These are phyloP conservation scores for Gallinago media DNA, from an alignment of 2,113 vertebrate species.

Conservation along the genomic window DNA sequence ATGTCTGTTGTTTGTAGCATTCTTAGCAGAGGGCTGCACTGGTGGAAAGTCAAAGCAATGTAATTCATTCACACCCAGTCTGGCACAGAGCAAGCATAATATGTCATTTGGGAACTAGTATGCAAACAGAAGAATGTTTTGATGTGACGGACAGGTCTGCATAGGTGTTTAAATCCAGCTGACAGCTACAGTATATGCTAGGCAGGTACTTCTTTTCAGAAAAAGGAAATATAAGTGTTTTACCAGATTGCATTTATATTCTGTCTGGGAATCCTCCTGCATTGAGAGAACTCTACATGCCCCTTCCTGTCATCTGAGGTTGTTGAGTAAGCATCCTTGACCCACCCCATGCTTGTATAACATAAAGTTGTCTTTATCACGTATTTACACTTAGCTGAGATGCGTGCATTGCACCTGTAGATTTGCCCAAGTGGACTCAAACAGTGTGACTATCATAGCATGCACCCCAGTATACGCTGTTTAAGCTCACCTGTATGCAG, in stretches of 20 bases:
- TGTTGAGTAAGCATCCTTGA: not conserved
- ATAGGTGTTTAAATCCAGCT: not conserved
- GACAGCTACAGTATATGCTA: not conserved
- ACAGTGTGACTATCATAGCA: not conserved
- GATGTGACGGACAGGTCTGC: not conserved
- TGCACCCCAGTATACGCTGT: fast-evolving
- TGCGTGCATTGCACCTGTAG: not conserved
- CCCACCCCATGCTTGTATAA: not conserved
- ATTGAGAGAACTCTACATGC: not conserved
- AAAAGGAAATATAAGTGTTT: not conserved
- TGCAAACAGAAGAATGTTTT: not conserved
- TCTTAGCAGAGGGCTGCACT: not conserved
- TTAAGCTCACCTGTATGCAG: not conserved
- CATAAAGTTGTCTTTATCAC: not conserved
- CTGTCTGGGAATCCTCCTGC: not conserved
- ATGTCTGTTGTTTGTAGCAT: not conserved
- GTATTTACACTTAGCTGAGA: not conserved
- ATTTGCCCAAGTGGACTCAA: not conserved
- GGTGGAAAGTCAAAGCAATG: not conserved
- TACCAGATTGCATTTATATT: not conserved
- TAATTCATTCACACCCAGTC: not conserved
- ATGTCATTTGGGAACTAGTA: not conserved
- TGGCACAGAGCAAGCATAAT: not conserved
- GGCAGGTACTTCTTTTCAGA: not conserved
- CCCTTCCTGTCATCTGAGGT: not conserved